Conservation (phyloP, 2,113 vertebrate species). For the Nothocercus julius region DNA sequence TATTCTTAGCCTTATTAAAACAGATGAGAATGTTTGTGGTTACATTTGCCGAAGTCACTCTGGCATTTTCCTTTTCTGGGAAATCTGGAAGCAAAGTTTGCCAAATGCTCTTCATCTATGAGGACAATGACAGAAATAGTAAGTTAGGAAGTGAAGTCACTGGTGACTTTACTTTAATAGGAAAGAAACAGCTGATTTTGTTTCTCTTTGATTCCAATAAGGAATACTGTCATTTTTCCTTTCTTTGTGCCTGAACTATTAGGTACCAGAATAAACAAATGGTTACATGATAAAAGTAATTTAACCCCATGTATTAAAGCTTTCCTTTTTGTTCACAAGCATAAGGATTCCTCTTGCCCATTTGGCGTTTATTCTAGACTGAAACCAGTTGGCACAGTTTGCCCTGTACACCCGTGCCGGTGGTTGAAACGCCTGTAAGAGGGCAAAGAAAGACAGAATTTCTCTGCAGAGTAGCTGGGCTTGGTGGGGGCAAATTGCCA, state of each 20-base stretch:
- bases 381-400: neutral
- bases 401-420: neutral
- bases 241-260: neutral
- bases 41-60: neutral
- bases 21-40: neutral
- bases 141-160: neutral
- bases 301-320: neutral
- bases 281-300: neutral
- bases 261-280: neutral
- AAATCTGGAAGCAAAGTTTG: neutral
- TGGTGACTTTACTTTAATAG: neutral
- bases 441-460: neutral
- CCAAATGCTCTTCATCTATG: neutral
- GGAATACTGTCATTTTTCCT: neutral
- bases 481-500: neutral
- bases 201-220: neutral
- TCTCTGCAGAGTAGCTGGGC: neutral
- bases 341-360: neutral
- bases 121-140: neutral
- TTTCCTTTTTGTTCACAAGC: neutral
- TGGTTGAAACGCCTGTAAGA: fast-evolving
- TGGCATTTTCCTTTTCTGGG: neutral
- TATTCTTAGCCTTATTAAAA: slow-evolving; percentile 38
- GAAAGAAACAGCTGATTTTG: slow-evolving; percentile 2
- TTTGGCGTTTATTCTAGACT: neutral